Conservation (phyloP, 2,113 vertebrate species). For the Numenius arquata region DNA sequence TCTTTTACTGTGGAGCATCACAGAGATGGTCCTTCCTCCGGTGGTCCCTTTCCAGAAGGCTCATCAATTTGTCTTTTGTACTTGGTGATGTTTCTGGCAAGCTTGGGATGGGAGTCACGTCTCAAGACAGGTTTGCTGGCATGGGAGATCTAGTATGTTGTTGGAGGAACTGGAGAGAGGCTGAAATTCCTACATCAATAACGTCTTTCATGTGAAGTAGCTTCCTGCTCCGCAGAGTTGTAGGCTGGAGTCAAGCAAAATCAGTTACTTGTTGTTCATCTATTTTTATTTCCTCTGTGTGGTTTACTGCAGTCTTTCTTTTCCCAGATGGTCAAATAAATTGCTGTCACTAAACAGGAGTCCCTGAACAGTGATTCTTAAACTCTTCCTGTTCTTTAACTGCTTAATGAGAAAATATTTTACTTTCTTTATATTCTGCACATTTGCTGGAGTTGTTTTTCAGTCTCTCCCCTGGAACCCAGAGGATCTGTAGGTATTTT, state of each 20-base stretch:
- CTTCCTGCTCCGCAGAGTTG: slow-evolving; percentile 36
- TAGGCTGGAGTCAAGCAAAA: slow-evolving; percentile 28
- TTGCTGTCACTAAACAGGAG: slow-evolving; percentile 56
- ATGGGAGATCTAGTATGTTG: slow-evolving; percentile 28
- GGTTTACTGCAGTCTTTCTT: slow-evolving; percentile 53
- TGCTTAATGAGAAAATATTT: slow-evolving; percentile 41
- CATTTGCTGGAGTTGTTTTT: slow-evolving; percentile 1
- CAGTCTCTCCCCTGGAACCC: not conserved
- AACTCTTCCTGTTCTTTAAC: slow-evolving; percentile 44
- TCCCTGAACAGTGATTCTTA: slow-evolving; percentile 13
- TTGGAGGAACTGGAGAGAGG: slow-evolving; percentile 32
- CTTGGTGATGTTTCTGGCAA: not conserved
- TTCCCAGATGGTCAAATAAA: slow-evolving; percentile 62
- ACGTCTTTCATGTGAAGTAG: slow-evolving; percentile 44
- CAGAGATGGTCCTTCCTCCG: not conserved
- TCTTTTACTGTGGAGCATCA: slow-evolving; percentile 10
- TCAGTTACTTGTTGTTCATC: slow-evolving; percentile 50
- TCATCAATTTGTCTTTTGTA: slow-evolving; percentile 64
- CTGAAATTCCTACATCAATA: slow-evolving; percentile 59
- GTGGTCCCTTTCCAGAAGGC: slow-evolving; percentile 42
- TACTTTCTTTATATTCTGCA: slow-evolving; percentile 1
- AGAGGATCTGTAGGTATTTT: not conserved
- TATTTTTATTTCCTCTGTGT: slow-evolving; percentile 52
- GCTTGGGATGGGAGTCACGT: slow-evolving; percentile 57
- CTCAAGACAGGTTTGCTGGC: slow-evolving; percentile 53